Percentiles rank a stretch among this genome's conserved stretches.
Conservation (phyloP, 2,113 vertebrate species). For the Rhea pennata region DNA sequence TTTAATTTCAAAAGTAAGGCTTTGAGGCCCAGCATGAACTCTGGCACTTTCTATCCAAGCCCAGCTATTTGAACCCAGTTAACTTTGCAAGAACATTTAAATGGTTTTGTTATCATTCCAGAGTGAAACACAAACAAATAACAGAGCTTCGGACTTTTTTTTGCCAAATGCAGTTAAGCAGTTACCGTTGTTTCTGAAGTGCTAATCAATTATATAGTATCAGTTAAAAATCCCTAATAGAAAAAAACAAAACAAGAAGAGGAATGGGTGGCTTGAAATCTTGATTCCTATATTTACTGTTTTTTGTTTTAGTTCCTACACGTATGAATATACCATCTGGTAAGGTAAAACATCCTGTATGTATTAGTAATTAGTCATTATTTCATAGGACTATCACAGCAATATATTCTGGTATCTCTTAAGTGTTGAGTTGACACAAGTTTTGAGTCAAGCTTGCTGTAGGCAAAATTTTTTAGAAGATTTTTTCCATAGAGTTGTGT, state of each 20-base stretch:
- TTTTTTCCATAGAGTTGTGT: neutral
- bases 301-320: neutral
- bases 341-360: neutral
- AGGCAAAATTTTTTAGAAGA: neutral
- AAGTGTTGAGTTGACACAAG: neutral
- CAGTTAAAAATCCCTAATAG: neutral
- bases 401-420: neutral
- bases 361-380: slow-evolving; percentile 38
- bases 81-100: neutral
- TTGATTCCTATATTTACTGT: neutral
- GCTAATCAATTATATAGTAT: neutral
- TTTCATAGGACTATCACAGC: slow-evolving; percentile 9
- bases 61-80: neutral
- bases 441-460: fast-evolving
- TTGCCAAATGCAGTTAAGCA: neutral
- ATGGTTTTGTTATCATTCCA: neutral
- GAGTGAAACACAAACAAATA: neutral
- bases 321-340: slow-evolving; percentile 10
- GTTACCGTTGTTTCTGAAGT: neutral
- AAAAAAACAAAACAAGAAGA: neutral
- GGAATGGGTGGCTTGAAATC: neutral
- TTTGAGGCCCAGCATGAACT: neutral
- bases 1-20: neutral
- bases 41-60: neutral
- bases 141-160: neutral